Evolutionary conservation across 2,113 vertebrate genomes (phyloP).

Genomic region (Zosterops lateralis): DNA sequence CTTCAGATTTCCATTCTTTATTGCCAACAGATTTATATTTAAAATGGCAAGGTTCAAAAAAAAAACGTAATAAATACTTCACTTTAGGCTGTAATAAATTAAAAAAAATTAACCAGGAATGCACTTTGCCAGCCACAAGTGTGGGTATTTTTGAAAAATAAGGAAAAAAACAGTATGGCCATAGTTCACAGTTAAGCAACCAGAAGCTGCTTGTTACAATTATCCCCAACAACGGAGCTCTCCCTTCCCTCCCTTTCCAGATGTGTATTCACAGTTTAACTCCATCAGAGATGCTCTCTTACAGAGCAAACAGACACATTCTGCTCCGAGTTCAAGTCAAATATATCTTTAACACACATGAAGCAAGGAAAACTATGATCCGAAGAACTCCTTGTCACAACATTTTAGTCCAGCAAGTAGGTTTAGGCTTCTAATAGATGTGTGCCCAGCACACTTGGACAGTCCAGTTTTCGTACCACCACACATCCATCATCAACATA

Average conservation of each 20-base stretch:
- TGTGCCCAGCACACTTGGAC: slow-evolving; percentile 78
- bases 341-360: slow-evolving; percentile 36
- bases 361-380: slow-evolving; percentile 56
- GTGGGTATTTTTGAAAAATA: slow-evolving; percentile 73
- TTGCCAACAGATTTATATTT: slow-evolving; percentile 77
- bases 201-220: slow-evolving; percentile 74
- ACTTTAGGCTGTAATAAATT: slow-evolving; percentile 95
- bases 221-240: slow-evolving; percentile 66
- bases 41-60: slow-evolving; percentile 70
- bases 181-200: slow-evolving; percentile 83
- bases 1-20: slow-evolving; percentile 71
- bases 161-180: slow-evolving; percentile 66
- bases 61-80: slow-evolving; percentile 88
- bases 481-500: slow-evolving; percentile 72
- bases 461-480: slow-evolving; percentile 82
- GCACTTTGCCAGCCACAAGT: slow-evolving; percentile 84
- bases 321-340: slow-evolving; percentile 47
- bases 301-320: slow-evolving; percentile 67
- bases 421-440: slow-evolving; percentile 71
- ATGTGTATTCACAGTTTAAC: slow-evolving; percentile 80
- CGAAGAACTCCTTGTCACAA: slow-evolving; percentile 45
- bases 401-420: slow-evolving; percentile 55
- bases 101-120: slow-evolving; percentile 85
- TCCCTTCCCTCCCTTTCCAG: slow-evolving; percentile 67
- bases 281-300: slow-evolving; percentile 73